Evolutionary conservation across 2,888 invertebrate species (phyloP).

Genomic region (Schrankia costaestrigalis): DNA sequence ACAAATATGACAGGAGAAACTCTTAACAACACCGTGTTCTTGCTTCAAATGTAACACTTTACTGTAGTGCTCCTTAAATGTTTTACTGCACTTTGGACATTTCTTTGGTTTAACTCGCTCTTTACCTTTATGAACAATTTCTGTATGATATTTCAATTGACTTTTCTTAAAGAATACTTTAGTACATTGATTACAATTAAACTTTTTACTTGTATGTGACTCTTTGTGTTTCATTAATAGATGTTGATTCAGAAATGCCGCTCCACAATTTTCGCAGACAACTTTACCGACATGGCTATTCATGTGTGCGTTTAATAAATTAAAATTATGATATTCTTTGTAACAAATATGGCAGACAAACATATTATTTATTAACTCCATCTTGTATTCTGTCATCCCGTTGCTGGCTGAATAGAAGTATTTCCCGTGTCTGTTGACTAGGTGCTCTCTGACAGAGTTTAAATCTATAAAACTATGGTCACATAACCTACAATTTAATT

Average conservation of each 20-base stretch:
- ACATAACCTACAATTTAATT: conserved; percentile 48
- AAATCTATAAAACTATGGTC: conserved; percentile 30
- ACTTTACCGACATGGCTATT: conserved; percentile 52
- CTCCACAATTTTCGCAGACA: conserved; percentile 57
- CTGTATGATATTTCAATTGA: conserved; percentile 63
- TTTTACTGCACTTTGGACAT: conserved; percentile 44
- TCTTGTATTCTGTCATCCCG: conserved; percentile 54
- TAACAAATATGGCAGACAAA: conserved; percentile 49
- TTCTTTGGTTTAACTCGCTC: conserved; percentile 37
- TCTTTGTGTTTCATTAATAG: conserved; percentile 48
- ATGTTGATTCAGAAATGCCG: conserved; percentile 48
- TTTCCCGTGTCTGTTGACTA: conserved; percentile 35
- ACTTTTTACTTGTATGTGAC: conserved; percentile 34
- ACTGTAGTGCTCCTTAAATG: conserved; percentile 53
- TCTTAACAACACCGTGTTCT: conserved; percentile 43
- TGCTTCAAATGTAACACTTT: conserved; percentile 48
- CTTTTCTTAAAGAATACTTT: conserved; percentile 61
- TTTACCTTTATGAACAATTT: conserved; percentile 51
- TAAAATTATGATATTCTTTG: conserved; percentile 41
- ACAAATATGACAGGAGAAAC: conserved; percentile 47
- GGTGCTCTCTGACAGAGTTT: conserved; percentile 38
- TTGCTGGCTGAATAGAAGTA: conserved; percentile 41
- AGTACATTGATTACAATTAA: conserved; percentile 56
- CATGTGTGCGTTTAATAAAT: conserved; percentile 48
- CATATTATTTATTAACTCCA: conserved; percentile 37